phyloP scores from a whole-genome alignment of 2,113 vertebrate species.

The Tenebrosternarchus preto region DNA sequence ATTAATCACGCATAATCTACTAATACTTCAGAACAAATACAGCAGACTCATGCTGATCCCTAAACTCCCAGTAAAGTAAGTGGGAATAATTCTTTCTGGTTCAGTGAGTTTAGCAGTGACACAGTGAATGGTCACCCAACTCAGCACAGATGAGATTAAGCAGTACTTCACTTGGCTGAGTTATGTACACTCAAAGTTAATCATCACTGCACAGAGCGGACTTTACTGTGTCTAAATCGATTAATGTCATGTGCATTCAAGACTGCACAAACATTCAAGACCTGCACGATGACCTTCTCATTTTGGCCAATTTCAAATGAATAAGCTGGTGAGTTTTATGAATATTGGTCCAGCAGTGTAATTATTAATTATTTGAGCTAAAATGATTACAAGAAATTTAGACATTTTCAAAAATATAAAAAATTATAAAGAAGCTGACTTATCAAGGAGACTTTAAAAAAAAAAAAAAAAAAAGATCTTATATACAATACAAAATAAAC shows the following conservation, averaged over 20 bases:
- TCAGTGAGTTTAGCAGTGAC: constrained; percentile 56
- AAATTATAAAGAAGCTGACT: not conserved
- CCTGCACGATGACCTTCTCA: constrained; percentile 42
- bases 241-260: constrained; percentile 6
- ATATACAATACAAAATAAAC: not conserved
- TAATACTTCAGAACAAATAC: too few species aligned
- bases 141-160: constrained; percentile 42
- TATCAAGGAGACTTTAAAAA: not conserved
- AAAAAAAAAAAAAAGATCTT: too few species aligned
- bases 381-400: not conserved
- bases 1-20: too few species aligned
- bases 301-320: not conserved
- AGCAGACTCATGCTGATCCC: too few species aligned
- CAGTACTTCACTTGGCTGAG: constrained; percentile 32
- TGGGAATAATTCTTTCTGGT: too few species aligned
- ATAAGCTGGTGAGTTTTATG: not conserved
- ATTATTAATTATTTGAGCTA: not conserved
- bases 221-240: constrained; percentile 44
- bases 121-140: constrained; percentile 40
- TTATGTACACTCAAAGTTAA: constrained; percentile 56
- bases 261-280: constrained; percentile 41
- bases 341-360: not conserved
- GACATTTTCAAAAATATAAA: not conserved
- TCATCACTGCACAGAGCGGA: constrained; percentile 48
- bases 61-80: too few species aligned